These are phyloP conservation scores for Scolopax mira DNA, from an alignment of 2,113 vertebrate species.

Conservation along the genomic window DNA sequence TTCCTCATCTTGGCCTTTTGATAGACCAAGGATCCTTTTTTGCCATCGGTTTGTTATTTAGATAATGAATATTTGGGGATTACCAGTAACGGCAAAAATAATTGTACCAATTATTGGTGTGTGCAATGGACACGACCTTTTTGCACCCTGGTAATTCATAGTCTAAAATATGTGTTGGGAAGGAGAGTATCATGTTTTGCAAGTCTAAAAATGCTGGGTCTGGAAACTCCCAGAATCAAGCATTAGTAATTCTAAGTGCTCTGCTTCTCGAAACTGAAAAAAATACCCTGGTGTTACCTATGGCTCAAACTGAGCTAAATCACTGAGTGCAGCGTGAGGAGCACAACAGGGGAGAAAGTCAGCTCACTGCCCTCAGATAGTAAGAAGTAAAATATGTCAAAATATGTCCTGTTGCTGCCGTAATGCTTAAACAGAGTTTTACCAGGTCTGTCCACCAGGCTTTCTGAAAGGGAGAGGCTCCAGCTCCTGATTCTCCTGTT, in stretches of 20 bases:
- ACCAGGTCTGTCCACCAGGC: neutral
- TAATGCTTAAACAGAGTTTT: neutral
- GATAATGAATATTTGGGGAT: slow-evolving; percentile 32
- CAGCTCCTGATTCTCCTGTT: neutral
- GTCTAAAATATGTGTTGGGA: neutral
- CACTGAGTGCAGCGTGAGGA: neutral
- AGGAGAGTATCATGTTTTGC: neutral
- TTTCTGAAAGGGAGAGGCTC: neutral
- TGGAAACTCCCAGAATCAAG: slow-evolving; percentile 32
- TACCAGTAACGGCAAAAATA: slow-evolving; percentile 3
- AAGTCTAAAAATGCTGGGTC: neutral
- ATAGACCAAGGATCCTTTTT: neutral
- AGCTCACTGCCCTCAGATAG: neutral
- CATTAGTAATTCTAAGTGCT: neutral
- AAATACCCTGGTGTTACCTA: neutral
- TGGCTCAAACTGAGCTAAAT: neutral
- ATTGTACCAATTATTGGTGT: neutral
- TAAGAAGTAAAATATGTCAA: neutral
- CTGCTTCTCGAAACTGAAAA: neutral
- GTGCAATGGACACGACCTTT: neutral
- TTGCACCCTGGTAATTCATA: neutral
- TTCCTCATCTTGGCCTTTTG: neutral
- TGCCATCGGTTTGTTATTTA: neutral
- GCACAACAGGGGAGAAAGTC: neutral
- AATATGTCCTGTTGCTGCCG: neutral